phyloP scores from a whole-genome alignment of 2,797 vertebrate genomes.

The Pagetopsis macropterus region DNA sequence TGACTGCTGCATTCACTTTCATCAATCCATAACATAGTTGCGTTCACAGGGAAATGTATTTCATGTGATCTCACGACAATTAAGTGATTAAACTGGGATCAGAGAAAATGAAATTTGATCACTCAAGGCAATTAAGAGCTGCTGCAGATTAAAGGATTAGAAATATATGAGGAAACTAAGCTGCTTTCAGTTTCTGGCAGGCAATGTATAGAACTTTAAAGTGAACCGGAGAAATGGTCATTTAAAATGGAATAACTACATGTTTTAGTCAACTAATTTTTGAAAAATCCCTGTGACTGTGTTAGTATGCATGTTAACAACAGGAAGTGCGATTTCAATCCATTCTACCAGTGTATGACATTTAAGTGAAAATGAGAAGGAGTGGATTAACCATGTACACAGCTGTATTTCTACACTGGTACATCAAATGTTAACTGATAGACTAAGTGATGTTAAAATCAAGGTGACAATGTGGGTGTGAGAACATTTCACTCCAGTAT shows the following conservation, averaged over 20 bases:
- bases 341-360: slow-evolving; percentile 32
- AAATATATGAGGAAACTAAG: slow-evolving; percentile 30
- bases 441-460: slow-evolving; percentile 30
- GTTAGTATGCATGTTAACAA: slow-evolving; percentile 22
- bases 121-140: slow-evolving; percentile 52
- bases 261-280: slow-evolving; percentile 4
- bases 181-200: slow-evolving; percentile 5
- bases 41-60: slow-evolving; percentile 37
- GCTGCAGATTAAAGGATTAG: slow-evolving; percentile 39
- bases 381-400: slow-evolving; percentile 34
- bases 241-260: slow-evolving; percentile 10
- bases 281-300: neutral
- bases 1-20: slow-evolving; percentile 41
- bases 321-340: slow-evolving; percentile 48
- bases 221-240: slow-evolving; percentile 4
- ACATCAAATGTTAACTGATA: slow-evolving; percentile 29
- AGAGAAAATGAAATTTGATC: slow-evolving; percentile 57
- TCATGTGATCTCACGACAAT: slow-evolving; percentile 53
- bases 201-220: neutral
- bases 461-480: slow-evolving; percentile 18
- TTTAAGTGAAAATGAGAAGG: slow-evolving; percentile 36
- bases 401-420: slow-evolving; percentile 36
- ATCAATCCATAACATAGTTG: slow-evolving; percentile 27
- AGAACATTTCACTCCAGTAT: slow-evolving; percentile 1
- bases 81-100: slow-evolving; percentile 61